Evolutionary conservation across 2,113 vertebrate species (phyloP), one percentile per base, ranked within the genome.

Genomic region (Poeciliopsis turrubarensis): DNA sequence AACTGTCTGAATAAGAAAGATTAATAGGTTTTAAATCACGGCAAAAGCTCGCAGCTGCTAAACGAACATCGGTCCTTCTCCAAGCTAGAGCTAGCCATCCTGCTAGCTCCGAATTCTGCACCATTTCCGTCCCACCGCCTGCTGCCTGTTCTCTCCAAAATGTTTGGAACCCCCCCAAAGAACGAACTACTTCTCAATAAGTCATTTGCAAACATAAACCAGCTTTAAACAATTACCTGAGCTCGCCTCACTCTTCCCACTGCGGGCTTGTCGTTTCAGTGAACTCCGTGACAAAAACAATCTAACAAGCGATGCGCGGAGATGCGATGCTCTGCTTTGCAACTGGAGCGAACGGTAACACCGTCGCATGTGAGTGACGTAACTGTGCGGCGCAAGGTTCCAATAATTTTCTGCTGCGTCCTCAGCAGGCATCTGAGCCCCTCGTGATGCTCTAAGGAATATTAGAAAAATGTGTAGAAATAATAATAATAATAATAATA

Each of bases 91-190:
- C 32, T 77, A 73, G 89, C 82, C 73, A 70, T 67, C 68, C 13
- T 57, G 77, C 32, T 87, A 91, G 77, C 83, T 87, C 30, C 15
- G 22, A 86, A 79, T 85, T 80, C 86, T 89, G 90, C 92, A 90
- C 80, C 90, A 87, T 85, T 90, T 89, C 79, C 65, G 77, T 39
- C 25, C 65, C 37, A 13, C 41, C 30, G 27, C 67, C 72, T 30
- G 71, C 66, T 81, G 62, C 82, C 39, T 41, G 32, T 51, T 27
- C 32, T 1, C 32, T 29, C 1, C 44, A n/a, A n/a, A 30, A 7
- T 32, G 14, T 41, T 63, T 71, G 64, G 10, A 57, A 57, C 11
- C 25, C 19, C 19, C 22, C 25, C 5, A 57, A 57, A 57, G 0
- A n/a, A 25, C 51, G 8, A 57, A 57, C 22, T 57, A 57, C 22